Conservation (phyloP, 2,888 invertebrate genomes). For the Empis stercorea region DNA sequence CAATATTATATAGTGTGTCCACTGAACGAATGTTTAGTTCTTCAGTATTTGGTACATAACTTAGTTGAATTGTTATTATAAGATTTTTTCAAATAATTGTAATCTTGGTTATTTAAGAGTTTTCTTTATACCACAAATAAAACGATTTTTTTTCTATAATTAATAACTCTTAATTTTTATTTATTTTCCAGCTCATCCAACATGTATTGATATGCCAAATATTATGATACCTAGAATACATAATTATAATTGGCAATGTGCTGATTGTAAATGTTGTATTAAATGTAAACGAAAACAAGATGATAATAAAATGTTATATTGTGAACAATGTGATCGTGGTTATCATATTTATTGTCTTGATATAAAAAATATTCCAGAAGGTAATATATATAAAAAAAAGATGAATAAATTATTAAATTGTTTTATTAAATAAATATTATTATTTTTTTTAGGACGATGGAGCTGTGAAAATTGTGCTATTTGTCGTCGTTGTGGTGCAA, state of each 20-base stretch:
- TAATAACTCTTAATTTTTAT: too few species aligned
- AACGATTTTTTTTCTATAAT: too few species aligned
- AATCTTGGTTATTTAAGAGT: too few species aligned
- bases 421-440: neutral
- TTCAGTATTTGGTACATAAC: too few species aligned
- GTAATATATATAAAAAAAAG: slow-evolving; percentile 32
- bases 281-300: slow-evolving; percentile 69
- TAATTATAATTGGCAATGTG: slow-evolving; percentile 86
- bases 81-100: too few species aligned
- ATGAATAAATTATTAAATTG: neutral
- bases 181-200: slow-evolving; percentile 57
- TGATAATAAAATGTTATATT: slow-evolving; percentile 86
- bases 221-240: slow-evolving; percentile 74
- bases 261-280: slow-evolving; percentile 83
- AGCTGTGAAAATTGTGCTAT: slow-evolving; percentile 71
- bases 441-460: slow-evolving; percentile 51
- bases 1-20: too few species aligned
- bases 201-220: slow-evolving; percentile 70
- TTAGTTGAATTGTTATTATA: too few species aligned
- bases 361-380: slow-evolving; percentile 62
- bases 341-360: slow-evolving; percentile 89
- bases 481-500: slow-evolving; percentile 50
- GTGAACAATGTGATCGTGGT: slow-evolving; percentile 88
- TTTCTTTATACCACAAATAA: too few species aligned
- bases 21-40: too few species aligned